Evolutionary conservation across 2,888 invertebrate genomes (phyloP), one percentile per base, ranked within the genome.

Genomic region (Dexiosoma caninum): DNA sequence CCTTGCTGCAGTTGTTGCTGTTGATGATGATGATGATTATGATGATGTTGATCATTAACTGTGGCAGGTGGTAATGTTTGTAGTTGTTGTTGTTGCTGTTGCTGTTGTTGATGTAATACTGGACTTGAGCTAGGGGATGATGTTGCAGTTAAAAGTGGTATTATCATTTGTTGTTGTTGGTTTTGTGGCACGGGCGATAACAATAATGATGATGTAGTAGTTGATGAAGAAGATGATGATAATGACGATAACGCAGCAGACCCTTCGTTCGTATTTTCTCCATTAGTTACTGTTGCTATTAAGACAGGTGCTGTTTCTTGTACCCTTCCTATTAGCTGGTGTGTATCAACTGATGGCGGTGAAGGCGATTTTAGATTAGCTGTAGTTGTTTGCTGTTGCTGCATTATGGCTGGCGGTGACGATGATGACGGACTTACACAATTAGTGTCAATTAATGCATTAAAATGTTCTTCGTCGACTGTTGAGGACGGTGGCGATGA

Each of bases 391-490:
- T 66, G 75, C 19, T 46, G 30, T 70, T 57, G 82, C 16, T 51
- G 78, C 10, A 55, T 62, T 46, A 44, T 67, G 23, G 69, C 32
- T 51, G 78, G 30, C 69, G 78, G 32, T 53, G 69, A 70, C 14
- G 71, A 59, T 57, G 78, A 81, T 46, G 82, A 46, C 49, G 92
- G 92, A 44, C 92, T 88, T 67, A 92, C 84, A 81, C 88, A 88
- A 88, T 88, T 88, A 86, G 86, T 84, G 84, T 87, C 89, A 85
- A 88, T 87, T 83, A 93, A 85, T 49, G 93, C 92, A 82, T 92
- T 92, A 19, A 91, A 91, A 59, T 92, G 92, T 84, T 94, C 94
- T 78, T 93, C 93, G 87, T 94, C 86, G 37, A 85, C 32, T 16
- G 78, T 70, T 21, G 85, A 86, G 16, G 86, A 85, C 23, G 84